Conservation (phyloP, 2,888 invertebrate genomes). For the Coecobrya sp. region DNA sequence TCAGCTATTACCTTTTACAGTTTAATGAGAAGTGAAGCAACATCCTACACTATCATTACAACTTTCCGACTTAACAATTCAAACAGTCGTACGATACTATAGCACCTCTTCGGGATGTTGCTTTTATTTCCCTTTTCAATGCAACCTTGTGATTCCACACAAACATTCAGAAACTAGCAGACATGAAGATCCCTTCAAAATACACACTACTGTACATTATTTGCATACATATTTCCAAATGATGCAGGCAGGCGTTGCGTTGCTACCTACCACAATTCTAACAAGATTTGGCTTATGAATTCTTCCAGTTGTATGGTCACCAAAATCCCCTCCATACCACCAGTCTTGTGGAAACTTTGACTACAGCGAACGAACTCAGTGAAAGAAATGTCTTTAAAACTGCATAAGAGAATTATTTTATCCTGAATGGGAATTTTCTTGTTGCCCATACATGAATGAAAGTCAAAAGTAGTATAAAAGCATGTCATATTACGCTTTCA, state of each 20-base stretch:
- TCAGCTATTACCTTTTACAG: too few relatives aligned
- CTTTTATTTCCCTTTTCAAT: too few relatives aligned
- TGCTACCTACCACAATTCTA: not conserved
- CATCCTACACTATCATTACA: too few relatives aligned
- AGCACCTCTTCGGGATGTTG: too few relatives aligned
- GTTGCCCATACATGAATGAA: not conserved
- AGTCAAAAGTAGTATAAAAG: not conserved
- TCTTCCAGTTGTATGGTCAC: conserved; percentile 5
- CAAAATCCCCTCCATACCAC: not conserved
- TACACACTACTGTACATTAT: too few relatives aligned
- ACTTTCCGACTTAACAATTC: too few relatives aligned
- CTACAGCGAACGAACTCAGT: not conserved
- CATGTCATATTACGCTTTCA: not conserved
- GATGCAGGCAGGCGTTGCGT: not conserved
- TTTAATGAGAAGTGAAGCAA: too few relatives aligned
- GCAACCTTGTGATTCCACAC: too few relatives aligned
- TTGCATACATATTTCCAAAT: not conserved
- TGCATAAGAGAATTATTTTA: not conserved
- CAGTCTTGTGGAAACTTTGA: not conserved
- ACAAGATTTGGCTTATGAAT: conserved; percentile 12
- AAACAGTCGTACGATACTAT: too few relatives aligned
- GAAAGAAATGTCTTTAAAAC: not conserved
- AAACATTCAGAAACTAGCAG: too few relatives aligned
- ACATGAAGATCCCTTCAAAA: too few relatives aligned
- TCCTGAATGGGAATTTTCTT: conserved; percentile 10